Evolutionary conservation across 2,888 invertebrate genomes (phyloP).

Genomic region (Lampropteryx suffumata): DNA sequence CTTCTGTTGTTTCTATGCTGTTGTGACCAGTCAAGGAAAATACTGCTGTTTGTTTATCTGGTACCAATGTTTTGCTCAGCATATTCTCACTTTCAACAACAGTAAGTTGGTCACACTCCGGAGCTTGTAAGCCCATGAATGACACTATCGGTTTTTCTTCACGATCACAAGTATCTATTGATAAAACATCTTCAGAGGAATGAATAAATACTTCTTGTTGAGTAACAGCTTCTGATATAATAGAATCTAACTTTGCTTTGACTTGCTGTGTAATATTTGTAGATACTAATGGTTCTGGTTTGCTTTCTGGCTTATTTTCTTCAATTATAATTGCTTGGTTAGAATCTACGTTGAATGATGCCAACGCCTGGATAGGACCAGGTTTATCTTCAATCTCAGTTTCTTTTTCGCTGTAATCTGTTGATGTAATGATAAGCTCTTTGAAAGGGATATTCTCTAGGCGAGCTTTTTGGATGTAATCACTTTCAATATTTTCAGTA

Average conservation of each 20-base stretch:
- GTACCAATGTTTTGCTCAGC: slow-evolving; percentile 56
- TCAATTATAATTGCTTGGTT: slow-evolving; percentile 77
- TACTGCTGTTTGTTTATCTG: slow-evolving; percentile 69
- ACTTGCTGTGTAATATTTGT: slow-evolving; percentile 45
- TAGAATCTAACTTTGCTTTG: slow-evolving; percentile 62
- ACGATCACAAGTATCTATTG: slow-evolving; percentile 41
- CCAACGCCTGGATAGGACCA: slow-evolving; percentile 43
- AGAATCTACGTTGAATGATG: slow-evolving; percentile 53
- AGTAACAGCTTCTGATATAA: slow-evolving; percentile 82
- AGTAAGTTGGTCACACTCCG: slow-evolving; percentile 81
- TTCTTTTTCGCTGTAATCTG: slow-evolving; percentile 83
- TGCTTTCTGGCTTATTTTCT: slow-evolving; percentile 74
- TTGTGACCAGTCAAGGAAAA: slow-evolving; percentile 69
- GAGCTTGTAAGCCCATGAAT: slow-evolving; percentile 77
- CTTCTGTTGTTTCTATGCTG: slow-evolving; percentile 81
- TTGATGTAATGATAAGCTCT: slow-evolving; percentile 79
- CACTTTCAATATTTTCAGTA: slow-evolving; percentile 30
- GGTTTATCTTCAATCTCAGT: slow-evolving; percentile 38
- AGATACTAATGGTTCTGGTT: slow-evolving; percentile 59
- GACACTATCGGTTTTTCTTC: slow-evolving; percentile 68
- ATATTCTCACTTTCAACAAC: slow-evolving; percentile 83
- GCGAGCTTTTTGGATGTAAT: slow-evolving; percentile 65
- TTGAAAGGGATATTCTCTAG: slow-evolving; percentile 78
- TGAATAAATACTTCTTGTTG: slow-evolving; percentile 80
- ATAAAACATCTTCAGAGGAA: slow-evolving; percentile 66